Evolutionary conservation across 2,888 invertebrate genomes (phyloP).

Genomic region (Nomada hirtipes): DNA sequence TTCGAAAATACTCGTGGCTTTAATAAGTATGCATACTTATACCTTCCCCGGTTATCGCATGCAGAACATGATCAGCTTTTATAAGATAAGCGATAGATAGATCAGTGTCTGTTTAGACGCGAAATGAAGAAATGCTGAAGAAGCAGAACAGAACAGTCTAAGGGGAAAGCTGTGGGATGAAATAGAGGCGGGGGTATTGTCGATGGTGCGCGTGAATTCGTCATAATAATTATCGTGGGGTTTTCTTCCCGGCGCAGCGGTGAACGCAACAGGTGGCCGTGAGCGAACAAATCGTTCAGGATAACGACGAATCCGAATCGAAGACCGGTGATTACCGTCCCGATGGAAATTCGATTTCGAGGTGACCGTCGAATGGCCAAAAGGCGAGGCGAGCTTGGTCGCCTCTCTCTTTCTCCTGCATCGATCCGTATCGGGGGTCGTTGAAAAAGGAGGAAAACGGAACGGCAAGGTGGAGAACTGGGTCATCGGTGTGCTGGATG

Average conservation of each 20-base stretch:
- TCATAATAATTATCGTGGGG: slow-evolving; percentile 74
- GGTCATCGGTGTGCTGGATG: slow-evolving; percentile 50
- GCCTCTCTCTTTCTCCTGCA: slow-evolving; percentile 13
- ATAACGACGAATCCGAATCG: slow-evolving; percentile 76
- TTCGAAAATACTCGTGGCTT: too few relatives aligned
- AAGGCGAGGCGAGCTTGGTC: slow-evolving; percentile 46
- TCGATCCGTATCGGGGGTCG: slow-evolving; percentile 35
- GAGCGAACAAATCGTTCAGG: slow-evolving; percentile 77
- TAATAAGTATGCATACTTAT: neutral
- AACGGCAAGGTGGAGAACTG: slow-evolving; percentile 22
- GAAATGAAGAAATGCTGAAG: neutral
- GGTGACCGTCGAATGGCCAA: slow-evolving; percentile 60
- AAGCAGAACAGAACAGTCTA: slow-evolving; percentile 2
- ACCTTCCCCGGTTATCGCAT: neutral
- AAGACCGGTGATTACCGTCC: slow-evolving; percentile 70
- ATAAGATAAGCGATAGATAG: too few relatives aligned
- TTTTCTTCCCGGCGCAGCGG: slow-evolving; percentile 62
- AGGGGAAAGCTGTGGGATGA: neutral
- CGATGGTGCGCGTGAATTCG: slow-evolving; percentile 56
- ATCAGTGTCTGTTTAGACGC: too few relatives aligned
- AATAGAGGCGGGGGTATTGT: slow-evolving; percentile 15
- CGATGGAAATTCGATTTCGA: slow-evolving; percentile 70
- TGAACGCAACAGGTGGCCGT: slow-evolving; percentile 75
- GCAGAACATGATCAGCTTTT: too few relatives aligned
- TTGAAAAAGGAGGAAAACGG: slow-evolving; percentile 32